Evolutionary conservation across 2,888 invertebrate species (phyloP).

Genomic region (Junonia oenone): DNA sequence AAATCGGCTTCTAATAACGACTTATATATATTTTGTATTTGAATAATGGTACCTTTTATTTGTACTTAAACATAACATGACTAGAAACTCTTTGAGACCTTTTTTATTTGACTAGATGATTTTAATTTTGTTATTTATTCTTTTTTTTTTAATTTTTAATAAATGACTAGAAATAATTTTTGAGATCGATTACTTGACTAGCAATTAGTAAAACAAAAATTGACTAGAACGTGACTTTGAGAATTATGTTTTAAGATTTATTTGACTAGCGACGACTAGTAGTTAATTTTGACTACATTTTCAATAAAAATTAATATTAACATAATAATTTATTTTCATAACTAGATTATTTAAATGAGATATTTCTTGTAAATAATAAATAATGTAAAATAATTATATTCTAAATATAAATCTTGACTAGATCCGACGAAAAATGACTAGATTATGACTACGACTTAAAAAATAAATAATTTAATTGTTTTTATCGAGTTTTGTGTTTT

Average conservation of each 20-base stretch:
- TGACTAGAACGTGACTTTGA: neutral
- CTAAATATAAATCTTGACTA: neutral
- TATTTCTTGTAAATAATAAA: neutral
- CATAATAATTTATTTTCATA: neutral
- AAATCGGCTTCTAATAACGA: neutral
- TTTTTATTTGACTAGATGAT: no score
- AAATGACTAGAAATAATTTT: neutral
- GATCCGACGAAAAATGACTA: neutral
- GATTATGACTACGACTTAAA: neutral
- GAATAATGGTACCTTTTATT: neutral
- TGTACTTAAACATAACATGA: slow-evolving; percentile 17
- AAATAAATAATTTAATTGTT: no score
- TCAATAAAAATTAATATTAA: slow-evolving; percentile 5
- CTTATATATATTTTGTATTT: neutral
- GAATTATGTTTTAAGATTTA: neutral
- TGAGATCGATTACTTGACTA: neutral
- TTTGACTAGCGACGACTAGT: slow-evolving; percentile 8
- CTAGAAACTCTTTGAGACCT: slow-evolving; percentile 17
- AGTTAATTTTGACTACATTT: slow-evolving; percentile 21
- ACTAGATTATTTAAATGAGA: neutral
- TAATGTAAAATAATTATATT: neutral
- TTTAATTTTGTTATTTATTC: no score
- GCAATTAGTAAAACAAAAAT: neutral
- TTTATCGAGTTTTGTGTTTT: no score
- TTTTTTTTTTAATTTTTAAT: no score